Base-by-base conservation (phyloP, 2,113 vertebrate genomes). In the Gorsachius goisagi region DNA sequence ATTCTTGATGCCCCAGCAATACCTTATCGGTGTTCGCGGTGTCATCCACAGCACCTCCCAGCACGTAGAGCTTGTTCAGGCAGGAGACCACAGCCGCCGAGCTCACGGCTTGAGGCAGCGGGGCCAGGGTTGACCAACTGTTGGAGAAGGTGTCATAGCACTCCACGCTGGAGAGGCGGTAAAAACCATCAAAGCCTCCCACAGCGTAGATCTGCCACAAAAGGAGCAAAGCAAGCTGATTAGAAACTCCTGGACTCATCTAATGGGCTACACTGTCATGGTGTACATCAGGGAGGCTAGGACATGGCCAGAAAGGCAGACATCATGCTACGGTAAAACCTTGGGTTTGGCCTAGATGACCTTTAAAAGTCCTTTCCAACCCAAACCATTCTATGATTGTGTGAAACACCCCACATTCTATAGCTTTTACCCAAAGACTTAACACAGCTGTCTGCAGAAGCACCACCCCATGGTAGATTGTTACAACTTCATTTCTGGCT, bases 111-210 rank as follows among this genome's bases (percentile, higher is more conserved):
- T 98, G 94, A 2, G 76, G 96, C 72, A 99, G 94, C 0, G 98
- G 97, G 6, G 97, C 73, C 4, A 95, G 75, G 0, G 92, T 45
- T 3, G 52, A 69, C 98, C 98, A 99, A 39, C 92, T 93, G 93
- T 98, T 98, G 82, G 96, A 98, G 91, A 98, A 98, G 14, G 97
- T 85, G 62, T 98, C 98, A 2, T 98, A 98, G 69, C 98, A 97
- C 88, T 98, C 98, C 88, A 99, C 94, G 0, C 98, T 98, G 85
- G 92, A 94, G 95, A 99, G 95, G 80, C 97, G 97, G 89, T 67
- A 93, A 44, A 97, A 89, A 8, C 98, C 98, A 6, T 98, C 98
- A 22, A 98, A 98, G 24, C 98, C 98, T 7, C 98, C 98, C 67
- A 98, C 97, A 1, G 91, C 97, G 0, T 98, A 98, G 77, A 98